Percentiles rank a stretch among this genome's conserved stretches.
Conservation (phyloP, 2,797 vertebrate genomes). For the Notamacropus eugenii region DNA sequence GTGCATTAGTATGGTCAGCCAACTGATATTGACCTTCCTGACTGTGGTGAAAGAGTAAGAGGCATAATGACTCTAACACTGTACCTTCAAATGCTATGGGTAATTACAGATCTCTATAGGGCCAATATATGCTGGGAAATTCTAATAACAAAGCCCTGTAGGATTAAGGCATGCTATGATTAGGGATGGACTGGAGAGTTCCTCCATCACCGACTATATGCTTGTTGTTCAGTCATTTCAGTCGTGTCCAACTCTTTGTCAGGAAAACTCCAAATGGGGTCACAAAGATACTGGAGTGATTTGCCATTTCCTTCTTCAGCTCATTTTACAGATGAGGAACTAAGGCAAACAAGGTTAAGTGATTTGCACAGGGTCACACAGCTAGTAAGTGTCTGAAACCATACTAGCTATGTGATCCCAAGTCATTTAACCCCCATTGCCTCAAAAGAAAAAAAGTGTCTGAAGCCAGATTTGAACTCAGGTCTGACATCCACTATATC, state of each 20-base stretch:
- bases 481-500: no score
- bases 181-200: background rate
- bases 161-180: background rate
- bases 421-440: no score
- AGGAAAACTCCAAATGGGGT: no score
- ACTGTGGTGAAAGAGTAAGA: background rate
- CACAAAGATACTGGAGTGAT: background rate
- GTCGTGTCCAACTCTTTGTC: background rate
- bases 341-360: no score
- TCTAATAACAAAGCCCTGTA: background rate
- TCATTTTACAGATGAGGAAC: no score
- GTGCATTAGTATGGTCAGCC: background rate
- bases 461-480: no score
- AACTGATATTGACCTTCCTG: background rate
- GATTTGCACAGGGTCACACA: no score
- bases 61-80: background rate
- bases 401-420: no score
- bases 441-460: no score
- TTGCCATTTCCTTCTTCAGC: no score
- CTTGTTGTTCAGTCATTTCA: background rate
- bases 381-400: no score
- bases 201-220: background rate
- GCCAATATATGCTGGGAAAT: background rate
- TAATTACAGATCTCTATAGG: slow-evolving; percentile 11
- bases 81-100: background rate